Base-by-base conservation (phyloP, 2,797 vertebrate genomes). In the Rhinella marina region DNA sequence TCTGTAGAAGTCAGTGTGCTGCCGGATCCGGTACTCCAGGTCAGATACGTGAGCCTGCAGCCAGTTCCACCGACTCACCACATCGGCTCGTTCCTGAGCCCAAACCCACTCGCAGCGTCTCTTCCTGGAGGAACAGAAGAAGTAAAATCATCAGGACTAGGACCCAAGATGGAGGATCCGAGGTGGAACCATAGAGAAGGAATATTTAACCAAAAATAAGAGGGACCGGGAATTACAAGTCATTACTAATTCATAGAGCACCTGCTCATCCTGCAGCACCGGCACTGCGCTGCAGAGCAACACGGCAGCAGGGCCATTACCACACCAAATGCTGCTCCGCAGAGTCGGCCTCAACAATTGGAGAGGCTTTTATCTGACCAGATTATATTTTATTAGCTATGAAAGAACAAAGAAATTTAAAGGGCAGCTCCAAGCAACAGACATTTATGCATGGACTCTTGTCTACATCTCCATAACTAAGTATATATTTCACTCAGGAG, bases 21-120 rank as follows among this genome's bases (percentile, higher is more conserved):
- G 98, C 52, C 98, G 95, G 93, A 99, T 99, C 87, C 98, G 97
- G 93, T 99, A 99, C 92, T 99, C 98, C 96, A 99, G 94, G 95
- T 99, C 98, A 0, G 98, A 99, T 92, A 99, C 98, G 89, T 99
- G 98, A 79, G 98, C 98, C 92, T 99, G 98, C 77, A 99, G 96
- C 98, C 98, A 99, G 91, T 99, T 99, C 98, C 98, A 99, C 94
- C 98, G 98, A 93, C 98, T 99, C 94, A 99, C 97, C 93, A 99
- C 98, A 70, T 97, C 96, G 8, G 98, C 98, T 81, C 98, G 94
- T 92, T 99, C 98, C 90, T 96, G 93, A 32, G 97, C 97, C 95
- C 98, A 99, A 87, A 96, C 96, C 92, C 98, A 99, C 93, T 98
- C 98, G 14, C 98, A 97, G 87, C 98, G 95, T 86, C 97, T 96